Evolutionary conservation across 2,888 invertebrate genomes (phyloP), one percentile per base, ranked within the genome.

Genomic region (Barypeithes pellucidus): DNA sequence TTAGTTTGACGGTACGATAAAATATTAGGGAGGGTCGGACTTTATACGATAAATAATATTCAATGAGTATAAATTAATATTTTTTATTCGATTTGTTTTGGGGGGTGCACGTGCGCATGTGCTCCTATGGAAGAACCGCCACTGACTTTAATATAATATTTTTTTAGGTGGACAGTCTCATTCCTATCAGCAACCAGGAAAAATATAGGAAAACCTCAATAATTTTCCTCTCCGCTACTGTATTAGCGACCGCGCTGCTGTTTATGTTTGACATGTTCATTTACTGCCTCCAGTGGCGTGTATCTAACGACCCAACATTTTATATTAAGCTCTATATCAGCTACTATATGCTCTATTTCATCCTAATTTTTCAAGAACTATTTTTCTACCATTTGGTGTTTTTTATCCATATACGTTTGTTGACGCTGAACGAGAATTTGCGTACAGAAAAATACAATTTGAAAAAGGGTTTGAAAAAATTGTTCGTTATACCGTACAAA

Each of bases 371-470:
- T 45, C 84, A 90, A 79, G 90, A 90, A 81, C 85, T 91, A 1
- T 90, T 90, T 81, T 91, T 90, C 70, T 89, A 89, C 36, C 87
- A 90, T 77, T 87, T 89, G 0, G 88, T 90, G 1, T 87, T 89
- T 65, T 89, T 89, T 3, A 86, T 91, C 22, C 87, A 88, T 24
- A 87, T 89, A 39, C 86, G 91, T 16, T 89, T 74, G 4, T 14
- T 22, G n/a, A n/a, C 41, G 2, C 43, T 74, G 1, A 74, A 74
- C 4, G 59, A 57, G 14, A 41, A 57, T 45, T 22, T 74, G 18
- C 14, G 5, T 0, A 67, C 3, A 0, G 74, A 74, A 29, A 74
- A 39, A 33, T 7, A 63, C 14, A 47, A 24, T 24, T 36, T 65
- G 7, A 59, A 57, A 29, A 29, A 3, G 0, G 36, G 43, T 0